A percentile compares a stretch with the other conserved stretches of the same genome.
These are phyloP conservation scores for Leucophenga maculata DNA, from an alignment of 2,888 invertebrate species.

Conservation along the genomic window DNA sequence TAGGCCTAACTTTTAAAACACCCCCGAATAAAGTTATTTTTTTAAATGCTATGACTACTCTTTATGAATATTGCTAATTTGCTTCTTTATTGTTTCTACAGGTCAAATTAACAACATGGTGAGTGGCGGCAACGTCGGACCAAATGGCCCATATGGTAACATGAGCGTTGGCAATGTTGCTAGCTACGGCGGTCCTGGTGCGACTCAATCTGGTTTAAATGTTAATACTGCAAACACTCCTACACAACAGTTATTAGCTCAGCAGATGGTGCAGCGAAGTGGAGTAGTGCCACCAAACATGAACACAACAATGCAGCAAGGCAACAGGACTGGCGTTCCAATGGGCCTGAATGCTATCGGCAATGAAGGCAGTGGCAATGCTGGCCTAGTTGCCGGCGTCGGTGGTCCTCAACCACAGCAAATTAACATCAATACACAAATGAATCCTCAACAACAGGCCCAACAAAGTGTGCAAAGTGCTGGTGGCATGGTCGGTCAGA, in stretches of 20 bases:
- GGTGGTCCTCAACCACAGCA: conserved; percentile 78
- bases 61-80: not conserved
- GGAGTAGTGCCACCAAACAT: conserved; percentile 66
- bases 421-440: conserved; percentile 53
- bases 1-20: no score
- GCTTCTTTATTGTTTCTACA: no score
- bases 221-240: conserved; percentile 50
- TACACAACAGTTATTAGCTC: conserved; percentile 67
- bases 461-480: conserved; percentile 49
- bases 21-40: no score
- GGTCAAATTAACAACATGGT: conserved; percentile 71
- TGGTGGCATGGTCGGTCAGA: conserved; percentile 45
- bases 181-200: conserved; percentile 63
- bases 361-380: conserved; percentile 76
- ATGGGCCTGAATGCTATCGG: conserved; percentile 74
- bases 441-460: conserved; percentile 68
- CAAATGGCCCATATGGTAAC: conserved; percentile 68
- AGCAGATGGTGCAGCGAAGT: conserved; percentile 67
- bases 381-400: conserved; percentile 75
- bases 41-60: no score
- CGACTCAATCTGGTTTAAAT: conserved; percentile 52
- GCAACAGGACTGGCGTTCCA: conserved; percentile 73
- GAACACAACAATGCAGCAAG: conserved; percentile 68
- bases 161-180: conserved; percentile 59
- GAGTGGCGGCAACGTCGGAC: conserved; percentile 46